These are phyloP conservation scores for Brenthis hecate DNA, from an alignment of 2,888 invertebrate genomes.

Conservation along the genomic window DNA sequence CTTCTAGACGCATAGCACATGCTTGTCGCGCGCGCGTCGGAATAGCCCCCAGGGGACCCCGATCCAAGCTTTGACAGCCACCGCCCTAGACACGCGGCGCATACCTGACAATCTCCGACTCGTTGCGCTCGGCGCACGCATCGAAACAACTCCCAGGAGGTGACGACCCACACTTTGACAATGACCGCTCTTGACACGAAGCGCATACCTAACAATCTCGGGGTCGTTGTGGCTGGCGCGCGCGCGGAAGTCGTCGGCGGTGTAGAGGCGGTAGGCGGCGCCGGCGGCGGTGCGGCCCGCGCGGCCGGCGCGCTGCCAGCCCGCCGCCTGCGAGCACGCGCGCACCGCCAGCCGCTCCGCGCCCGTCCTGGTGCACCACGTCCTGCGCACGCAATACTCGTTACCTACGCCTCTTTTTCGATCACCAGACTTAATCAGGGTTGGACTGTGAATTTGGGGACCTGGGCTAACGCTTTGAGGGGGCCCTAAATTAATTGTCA, in stretches of 20 bases:
- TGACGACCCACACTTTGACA: neutral
- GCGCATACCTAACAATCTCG: constrained; percentile 86
- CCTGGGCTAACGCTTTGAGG: too few relatives aligned
- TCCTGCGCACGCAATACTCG: constrained; percentile 61
- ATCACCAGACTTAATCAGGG: too few relatives aligned
- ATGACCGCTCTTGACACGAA: too few relatives aligned
- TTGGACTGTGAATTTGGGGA: too few relatives aligned
- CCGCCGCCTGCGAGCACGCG: constrained; percentile 94
- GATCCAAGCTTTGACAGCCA: neutral
- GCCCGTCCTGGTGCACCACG: constrained; percentile 90
- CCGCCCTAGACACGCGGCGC: too few relatives aligned
- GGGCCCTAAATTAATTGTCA: too few relatives aligned
- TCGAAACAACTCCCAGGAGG: too few relatives aligned
- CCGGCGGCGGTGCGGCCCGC: constrained; percentile 95
- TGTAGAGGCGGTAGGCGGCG: constrained; percentile 93
- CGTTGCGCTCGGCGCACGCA: neutral
- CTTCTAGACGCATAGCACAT: too few relatives aligned
- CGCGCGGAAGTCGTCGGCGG: constrained; percentile 87
- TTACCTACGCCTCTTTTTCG: too few relatives aligned
- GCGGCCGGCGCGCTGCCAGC: constrained; percentile 95
- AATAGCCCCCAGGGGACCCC: too few relatives aligned
- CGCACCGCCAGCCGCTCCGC: constrained; percentile 92
- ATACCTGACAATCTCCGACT: neutral
- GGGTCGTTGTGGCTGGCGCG: constrained; percentile 89
- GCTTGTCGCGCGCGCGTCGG: neutral